Percentiles rank a stretch among this genome's conserved stretches.
These are phyloP conservation scores for Epizoanthus illoricatus DNA, from an alignment of 92 coral and sea anemone species.

Conservation along the genomic window DNA sequence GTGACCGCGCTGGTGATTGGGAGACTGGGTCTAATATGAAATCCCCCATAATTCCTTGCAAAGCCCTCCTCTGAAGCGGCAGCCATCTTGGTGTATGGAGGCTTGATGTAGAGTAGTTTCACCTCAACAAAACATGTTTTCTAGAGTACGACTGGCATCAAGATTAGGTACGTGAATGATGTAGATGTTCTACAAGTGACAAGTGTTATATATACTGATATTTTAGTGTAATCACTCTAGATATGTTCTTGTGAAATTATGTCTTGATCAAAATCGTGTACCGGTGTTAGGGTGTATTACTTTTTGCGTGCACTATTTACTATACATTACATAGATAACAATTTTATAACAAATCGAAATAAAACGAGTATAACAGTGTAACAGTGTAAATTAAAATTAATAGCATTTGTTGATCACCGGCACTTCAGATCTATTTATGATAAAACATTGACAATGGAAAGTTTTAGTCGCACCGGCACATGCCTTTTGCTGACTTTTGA, in stretches of 20 bases:
- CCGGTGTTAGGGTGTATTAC: too few species aligned
- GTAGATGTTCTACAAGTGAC: neutral
- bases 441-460: too few species aligned
- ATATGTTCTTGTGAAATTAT: neutral
- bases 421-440: neutral
- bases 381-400: neutral
- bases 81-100: conserved; percentile 40
- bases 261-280: neutral
- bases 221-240: neutral
- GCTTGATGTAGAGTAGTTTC: neutral
- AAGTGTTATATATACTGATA: neutral
- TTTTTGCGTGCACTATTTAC: too few species aligned
- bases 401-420: neutral
- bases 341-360: too few species aligned
- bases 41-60: conserved; percentile 19
- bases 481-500: neutral
- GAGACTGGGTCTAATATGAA: neutral
- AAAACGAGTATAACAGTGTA: too few species aligned
- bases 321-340: too few species aligned
- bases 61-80: conserved; percentile 7
- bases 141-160: conserved; percentile 34
- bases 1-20: neutral
- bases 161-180: conserved; percentile 18
- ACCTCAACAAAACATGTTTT: conserved; percentile 25
- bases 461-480: too few species aligned